Percentiles rank a stretch among this genome's conserved stretches.
Evolutionary conservation across 92 coral and sea anemone genomes (phyloP).

Genomic region (Palythoa grandiflora): DNA sequence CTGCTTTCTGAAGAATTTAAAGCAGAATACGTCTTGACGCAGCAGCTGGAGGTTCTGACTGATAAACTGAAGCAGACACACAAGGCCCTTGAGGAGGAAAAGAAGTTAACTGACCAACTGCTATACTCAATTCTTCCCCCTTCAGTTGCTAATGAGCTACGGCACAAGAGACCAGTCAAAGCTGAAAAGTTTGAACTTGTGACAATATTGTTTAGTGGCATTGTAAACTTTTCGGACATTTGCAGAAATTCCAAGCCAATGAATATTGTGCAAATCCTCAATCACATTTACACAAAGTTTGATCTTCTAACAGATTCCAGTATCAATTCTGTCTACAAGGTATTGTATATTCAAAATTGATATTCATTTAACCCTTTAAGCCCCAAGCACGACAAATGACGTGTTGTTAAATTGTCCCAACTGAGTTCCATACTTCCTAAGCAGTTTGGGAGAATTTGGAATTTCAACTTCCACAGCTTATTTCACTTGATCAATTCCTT

Average conservation of each 20-base stretch:
- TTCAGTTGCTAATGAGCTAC: conserved; percentile 87
- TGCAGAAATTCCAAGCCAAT: conserved; percentile 82
- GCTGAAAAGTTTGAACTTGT: conserved; percentile 94
- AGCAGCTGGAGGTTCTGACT: conserved; percentile 83
- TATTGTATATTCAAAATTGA: neutral
- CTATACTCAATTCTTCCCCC: conserved; percentile 89
- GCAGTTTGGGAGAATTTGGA: too few species aligned
- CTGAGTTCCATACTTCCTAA: too few species aligned
- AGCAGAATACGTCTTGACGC: conserved; percentile 86
- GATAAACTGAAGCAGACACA: conserved; percentile 90
- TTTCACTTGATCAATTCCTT: too few species aligned
- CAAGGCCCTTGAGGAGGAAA: conserved; percentile 85
- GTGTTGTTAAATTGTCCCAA: too few species aligned
- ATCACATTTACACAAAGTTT: conserved; percentile 84
- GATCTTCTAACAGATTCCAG: conserved; percentile 84
- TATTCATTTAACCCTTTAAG: neutral
- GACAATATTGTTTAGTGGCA: conserved; percentile 85
- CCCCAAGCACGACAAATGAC: too few species aligned
- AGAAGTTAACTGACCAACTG: conserved; percentile 87
- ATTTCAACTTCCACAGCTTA: too few species aligned
- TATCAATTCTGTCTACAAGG: conserved; percentile 94
- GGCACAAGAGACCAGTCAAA: conserved; percentile 88
- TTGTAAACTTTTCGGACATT: conserved; percentile 82
- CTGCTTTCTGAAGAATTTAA: conserved; percentile 90
- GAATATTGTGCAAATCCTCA: conserved; percentile 87